These are phyloP conservation scores for Scaptomyza hsui DNA, from an alignment of 1,140 invertebrate genomes.

Conservation along the genomic window DNA sequence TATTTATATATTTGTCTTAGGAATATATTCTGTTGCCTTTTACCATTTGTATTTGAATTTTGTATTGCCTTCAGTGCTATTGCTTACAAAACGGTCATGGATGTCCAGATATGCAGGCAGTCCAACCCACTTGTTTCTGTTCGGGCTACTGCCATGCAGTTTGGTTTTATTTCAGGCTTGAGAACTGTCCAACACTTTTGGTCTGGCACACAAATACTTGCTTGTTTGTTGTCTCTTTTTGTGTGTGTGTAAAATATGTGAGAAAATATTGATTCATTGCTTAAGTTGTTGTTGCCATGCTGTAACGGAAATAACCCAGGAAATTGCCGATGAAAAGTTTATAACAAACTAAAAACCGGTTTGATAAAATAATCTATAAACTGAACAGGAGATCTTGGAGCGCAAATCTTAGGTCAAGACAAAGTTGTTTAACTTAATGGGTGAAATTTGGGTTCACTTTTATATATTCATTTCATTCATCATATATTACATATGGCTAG, in stretches of 20 bases:
- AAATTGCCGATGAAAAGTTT: constrained; percentile 37
- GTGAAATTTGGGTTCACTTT: constrained; percentile 19
- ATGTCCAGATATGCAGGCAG: constrained; percentile 62
- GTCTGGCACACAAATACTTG: constrained; percentile 15
- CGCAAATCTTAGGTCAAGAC: constrained; percentile 41
- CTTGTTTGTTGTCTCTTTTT: constrained; percentile 2
- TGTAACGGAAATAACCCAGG: constrained; percentile 55
- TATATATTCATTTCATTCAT: constrained; percentile 24
- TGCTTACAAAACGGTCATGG: constrained; percentile 68
- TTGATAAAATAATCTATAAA: constrained; percentile 20
- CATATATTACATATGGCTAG: constrained; percentile 51
- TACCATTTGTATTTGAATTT: constrained; percentile 56
- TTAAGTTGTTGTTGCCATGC: constrained; percentile 38
- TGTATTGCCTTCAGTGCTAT: constrained; percentile 84
- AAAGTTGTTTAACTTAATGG: constrained; percentile 21
- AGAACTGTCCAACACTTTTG: constrained; percentile 57
- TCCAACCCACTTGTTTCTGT: constrained; percentile 6
- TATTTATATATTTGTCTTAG: constrained; percentile 21
- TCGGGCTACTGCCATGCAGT: constrained; percentile 39
- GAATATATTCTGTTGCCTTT: constrained; percentile 48
- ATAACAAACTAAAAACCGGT: constrained; percentile 53
- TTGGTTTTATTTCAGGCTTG: constrained; percentile 76
- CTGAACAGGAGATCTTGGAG: constrained; percentile 17
- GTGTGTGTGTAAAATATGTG: neutral
- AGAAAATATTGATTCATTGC: constrained; percentile 5